phyloP scores from a whole-genome alignment of 2,113 vertebrate genomes.

The Crotalus helleri region DNA sequence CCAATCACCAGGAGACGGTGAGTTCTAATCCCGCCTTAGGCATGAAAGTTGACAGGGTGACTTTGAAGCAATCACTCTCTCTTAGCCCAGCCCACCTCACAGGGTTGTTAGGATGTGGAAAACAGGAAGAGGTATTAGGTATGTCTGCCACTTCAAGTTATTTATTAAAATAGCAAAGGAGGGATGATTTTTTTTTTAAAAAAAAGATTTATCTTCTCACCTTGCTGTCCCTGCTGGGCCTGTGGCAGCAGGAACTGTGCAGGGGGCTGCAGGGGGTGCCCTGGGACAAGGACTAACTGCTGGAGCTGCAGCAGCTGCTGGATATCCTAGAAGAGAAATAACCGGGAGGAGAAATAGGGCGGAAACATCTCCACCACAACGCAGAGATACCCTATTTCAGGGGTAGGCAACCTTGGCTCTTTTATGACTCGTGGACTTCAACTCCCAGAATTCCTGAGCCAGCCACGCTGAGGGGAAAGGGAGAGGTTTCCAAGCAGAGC shows the following conservation, averaged over 20 bases:
- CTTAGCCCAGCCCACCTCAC: background rate
- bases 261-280: constrained; percentile 81
- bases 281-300: constrained; percentile 86
- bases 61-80: background rate
- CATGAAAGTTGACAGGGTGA: too few relatives aligned
- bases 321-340: constrained; percentile 72
- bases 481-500: too few relatives aligned
- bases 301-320: constrained; percentile 91
- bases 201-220: constrained; percentile 55
- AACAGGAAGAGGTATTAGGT: background rate
- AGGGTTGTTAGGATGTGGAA: background rate
- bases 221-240: constrained; percentile 89
- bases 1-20: too few relatives aligned
- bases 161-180: background rate
- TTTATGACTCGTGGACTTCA: too few relatives aligned
- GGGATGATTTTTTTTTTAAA: background rate
- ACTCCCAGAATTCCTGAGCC: too few relatives aligned
- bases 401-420: too few relatives aligned
- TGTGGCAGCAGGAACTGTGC: constrained; percentile 89
- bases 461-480: too few relatives aligned
- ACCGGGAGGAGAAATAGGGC: background rate
- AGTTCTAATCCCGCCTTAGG: too few relatives aligned
- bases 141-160: background rate
- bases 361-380: too few relatives aligned
- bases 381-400: background rate